Conservation (phyloP, 2,888 invertebrate species). For the Frankliniella intonsa region DNA sequence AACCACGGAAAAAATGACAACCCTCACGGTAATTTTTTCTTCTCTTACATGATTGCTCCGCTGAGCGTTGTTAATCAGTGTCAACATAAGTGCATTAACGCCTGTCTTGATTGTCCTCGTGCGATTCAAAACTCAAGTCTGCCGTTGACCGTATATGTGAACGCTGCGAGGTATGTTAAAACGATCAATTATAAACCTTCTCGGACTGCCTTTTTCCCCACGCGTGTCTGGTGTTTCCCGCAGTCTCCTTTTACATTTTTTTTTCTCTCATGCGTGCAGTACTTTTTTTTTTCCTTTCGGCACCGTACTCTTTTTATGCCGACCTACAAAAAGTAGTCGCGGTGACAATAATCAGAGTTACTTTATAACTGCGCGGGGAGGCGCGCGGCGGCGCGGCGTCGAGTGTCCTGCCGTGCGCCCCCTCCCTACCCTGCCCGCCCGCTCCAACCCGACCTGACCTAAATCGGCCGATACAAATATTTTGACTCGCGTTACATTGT, state of each 20-base stretch:
- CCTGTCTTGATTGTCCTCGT: not conserved
- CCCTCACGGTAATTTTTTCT: not conserved
- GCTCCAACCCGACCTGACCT: not conserved
- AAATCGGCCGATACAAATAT: not conserved
- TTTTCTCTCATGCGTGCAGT: not conserved
- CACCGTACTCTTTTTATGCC: not conserved
- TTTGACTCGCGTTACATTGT: conserved; percentile 20
- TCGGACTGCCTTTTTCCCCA: not conserved
- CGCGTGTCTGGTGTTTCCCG: not conserved
- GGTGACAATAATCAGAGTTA: not conserved
- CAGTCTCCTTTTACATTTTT: not conserved
- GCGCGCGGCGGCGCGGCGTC: too few species aligned
- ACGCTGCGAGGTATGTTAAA: not conserved
- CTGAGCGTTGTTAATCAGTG: not conserved
- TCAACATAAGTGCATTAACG: not conserved
- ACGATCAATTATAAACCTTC: not conserved
- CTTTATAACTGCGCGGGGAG: not conserved
- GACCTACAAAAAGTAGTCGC: not conserved
- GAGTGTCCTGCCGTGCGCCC: too few species aligned
- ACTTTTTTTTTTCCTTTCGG: not conserved
- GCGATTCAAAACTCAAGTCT: not conserved
- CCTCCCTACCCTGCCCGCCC: not conserved
- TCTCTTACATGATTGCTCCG: not conserved
- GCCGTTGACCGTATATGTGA: not conserved
- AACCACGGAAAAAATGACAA: not conserved